Base-by-base conservation (phyloP, 1,140 invertebrate species). In the Ectropis grisescens region DNA sequence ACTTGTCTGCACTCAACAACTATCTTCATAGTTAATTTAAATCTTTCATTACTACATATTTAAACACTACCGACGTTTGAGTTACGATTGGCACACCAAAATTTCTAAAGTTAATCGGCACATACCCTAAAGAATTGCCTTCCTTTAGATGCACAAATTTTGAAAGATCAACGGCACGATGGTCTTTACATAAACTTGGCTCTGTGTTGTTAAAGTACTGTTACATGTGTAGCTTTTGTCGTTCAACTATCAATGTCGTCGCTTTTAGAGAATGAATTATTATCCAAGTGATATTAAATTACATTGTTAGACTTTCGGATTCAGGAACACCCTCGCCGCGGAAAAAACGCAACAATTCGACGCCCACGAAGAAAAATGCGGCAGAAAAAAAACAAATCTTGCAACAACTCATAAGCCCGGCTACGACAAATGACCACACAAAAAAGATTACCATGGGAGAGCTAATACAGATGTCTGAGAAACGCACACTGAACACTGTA, bases 371-470 rank as follows among this genome's bases (percentile, higher is more conserved):
- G 71, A 89, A 87, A 66, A 88, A 86, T 57, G 86, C 86, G 41
- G 88, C 85, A 15, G 89, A 90, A 62, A 91, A 89, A 58, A 90
- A 90, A 56, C 88, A 90, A 71, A 91, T 92, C 35, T 81, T 92
- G 3, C 88, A 91, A 57, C 89, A 90, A 51, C 70, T 92, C 7
- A 87, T 92, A 48, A 82, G 75, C 39, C 82, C 79, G 0, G 76
- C 79, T 5, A 45, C 76, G 15, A 66, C 61, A 10, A 80, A 82
- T 44, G 80, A 85, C 37, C 69, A 76, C 39, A 69, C 80, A 0
- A 82, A 84, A 39, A 86, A 86, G 64, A 84, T 88, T 26, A 87
- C 82, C 32, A 79, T 88, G 64, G 88, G 87, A 29, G 89, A 91
- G 50, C 82, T 91, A 11, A 88, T 91, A 41, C 86, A 89, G 46